Percentiles rank a stretch among this genome's conserved stretches.
Conservation (phyloP, 2,888 invertebrate species). For the Caenorhabditis japonica region DNA sequence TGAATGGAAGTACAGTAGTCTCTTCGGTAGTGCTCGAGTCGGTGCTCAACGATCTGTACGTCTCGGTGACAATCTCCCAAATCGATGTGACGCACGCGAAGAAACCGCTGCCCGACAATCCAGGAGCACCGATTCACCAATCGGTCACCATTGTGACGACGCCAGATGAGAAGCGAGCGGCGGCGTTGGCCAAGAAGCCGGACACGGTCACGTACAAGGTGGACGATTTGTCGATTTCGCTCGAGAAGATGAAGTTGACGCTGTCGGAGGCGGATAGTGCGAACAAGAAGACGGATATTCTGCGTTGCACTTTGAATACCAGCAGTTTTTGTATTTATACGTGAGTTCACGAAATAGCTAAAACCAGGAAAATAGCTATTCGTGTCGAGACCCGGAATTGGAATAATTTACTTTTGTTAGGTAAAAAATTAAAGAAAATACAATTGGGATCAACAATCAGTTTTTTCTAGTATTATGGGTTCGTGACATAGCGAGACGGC, state of each 20-base stretch:
- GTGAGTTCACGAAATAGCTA: too few species aligned
- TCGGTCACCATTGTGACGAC: slow-evolving; percentile 15
- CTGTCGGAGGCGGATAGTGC: slow-evolving; percentile 43
- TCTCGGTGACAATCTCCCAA: slow-evolving; percentile 67
- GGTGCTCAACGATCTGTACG: slow-evolving; percentile 70
- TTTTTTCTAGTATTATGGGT: too few species aligned
- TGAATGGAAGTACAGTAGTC: slow-evolving; percentile 42
- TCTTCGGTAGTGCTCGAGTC: slow-evolving; percentile 62
- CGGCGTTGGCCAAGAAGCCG: slow-evolving; percentile 36
- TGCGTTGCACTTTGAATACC: slow-evolving; percentile 42
- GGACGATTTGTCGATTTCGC: slow-evolving; percentile 35
- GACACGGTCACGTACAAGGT: slow-evolving; percentile 3
- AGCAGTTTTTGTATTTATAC: slow-evolving; percentile 38
- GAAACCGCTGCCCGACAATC: slow-evolving; percentile 24
- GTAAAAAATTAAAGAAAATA: too few species aligned
- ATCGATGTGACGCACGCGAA: slow-evolving; percentile 60
- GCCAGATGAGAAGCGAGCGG: slow-evolving; percentile 29
- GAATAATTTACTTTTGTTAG: too few species aligned
- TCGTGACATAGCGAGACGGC: too few species aligned
- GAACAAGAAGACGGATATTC: slow-evolving; percentile 48
- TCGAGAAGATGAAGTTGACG: slow-evolving; percentile 45
- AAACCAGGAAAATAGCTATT: too few species aligned
- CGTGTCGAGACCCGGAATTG: too few species aligned
- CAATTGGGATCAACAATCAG: too few species aligned
- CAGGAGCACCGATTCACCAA: neutral